Percentiles rank a stretch among this genome's conserved stretches.
Evolutionary conservation across 2,797 vertebrate species (phyloP).

Genomic region (Macropodus opercularis): DNA sequence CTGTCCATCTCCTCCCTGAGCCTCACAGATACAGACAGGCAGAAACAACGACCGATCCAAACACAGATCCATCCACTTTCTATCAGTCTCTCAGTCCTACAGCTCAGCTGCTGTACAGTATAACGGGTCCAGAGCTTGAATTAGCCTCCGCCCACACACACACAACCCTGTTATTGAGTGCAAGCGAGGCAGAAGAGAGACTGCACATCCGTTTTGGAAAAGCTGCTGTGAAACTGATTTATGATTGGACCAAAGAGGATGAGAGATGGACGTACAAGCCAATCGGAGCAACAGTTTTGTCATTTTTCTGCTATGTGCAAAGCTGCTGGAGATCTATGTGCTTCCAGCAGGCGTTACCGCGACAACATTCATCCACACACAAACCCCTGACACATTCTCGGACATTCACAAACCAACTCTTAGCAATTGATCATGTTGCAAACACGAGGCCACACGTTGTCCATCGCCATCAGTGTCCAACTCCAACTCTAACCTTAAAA

Average conservation of each 20-base stretch:
- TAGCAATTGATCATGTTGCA: not conserved
- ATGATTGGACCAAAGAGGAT: slow-evolving; percentile 51
- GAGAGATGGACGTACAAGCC: slow-evolving; percentile 69
- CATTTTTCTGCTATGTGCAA: slow-evolving; percentile 3
- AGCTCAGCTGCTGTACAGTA: slow-evolving; percentile 64
- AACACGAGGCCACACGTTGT: too few relatives aligned
- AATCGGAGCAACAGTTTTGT: slow-evolving; percentile 70
- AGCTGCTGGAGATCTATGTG: slow-evolving; percentile 65
- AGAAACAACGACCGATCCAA: slow-evolving; percentile 10
- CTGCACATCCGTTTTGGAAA: slow-evolving; percentile 43
- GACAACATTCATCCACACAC: slow-evolving; percentile 61
- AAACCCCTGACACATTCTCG: not conserved
- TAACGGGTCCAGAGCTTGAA: slow-evolving; percentile 64
- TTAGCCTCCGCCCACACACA: slow-evolving; percentile 77
- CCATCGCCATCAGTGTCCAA: too few relatives aligned
- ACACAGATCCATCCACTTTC: slow-evolving; percentile 55
- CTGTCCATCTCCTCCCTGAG: slow-evolving; percentile 33
- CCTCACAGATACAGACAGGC: slow-evolving; percentile 6
- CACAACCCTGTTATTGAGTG: slow-evolving; percentile 17
- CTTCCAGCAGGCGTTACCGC: slow-evolving; percentile 79
- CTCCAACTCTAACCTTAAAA: too few relatives aligned
- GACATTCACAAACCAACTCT: not conserved
- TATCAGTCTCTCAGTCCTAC: slow-evolving; percentile 45
- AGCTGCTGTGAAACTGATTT: slow-evolving; percentile 36
- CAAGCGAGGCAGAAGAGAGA: slow-evolving; percentile 29